Conservation (phyloP, 2,888 invertebrate species). For the Phengaris arion region DNA sequence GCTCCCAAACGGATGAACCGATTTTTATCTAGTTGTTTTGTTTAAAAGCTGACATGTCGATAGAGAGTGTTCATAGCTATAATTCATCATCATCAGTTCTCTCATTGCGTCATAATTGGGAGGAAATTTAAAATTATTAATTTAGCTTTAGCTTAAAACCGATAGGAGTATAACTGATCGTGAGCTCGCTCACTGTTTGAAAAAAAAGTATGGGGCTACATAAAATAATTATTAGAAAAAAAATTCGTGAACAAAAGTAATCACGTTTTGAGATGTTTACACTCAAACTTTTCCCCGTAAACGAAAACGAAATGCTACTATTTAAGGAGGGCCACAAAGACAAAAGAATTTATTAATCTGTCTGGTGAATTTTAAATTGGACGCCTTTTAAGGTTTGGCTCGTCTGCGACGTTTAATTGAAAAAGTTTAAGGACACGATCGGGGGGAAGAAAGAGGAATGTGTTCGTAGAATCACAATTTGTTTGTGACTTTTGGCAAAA, state of each 20-base stretch:
- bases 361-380: slow-evolving; percentile 23
- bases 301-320: slow-evolving; percentile 1
- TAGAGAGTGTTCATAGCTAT: no score
- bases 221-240: not conserved
- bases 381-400: slow-evolving; percentile 16
- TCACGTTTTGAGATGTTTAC: slow-evolving; percentile 7
- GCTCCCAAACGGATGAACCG: no score
- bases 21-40: no score
- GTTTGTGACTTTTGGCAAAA: not conserved
- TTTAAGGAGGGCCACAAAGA: slow-evolving; percentile 15
- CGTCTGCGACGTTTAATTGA: slow-evolving; percentile 20
- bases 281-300: not conserved
- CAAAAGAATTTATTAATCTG: slow-evolving; percentile 24
- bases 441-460: not conserved
- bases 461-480: slow-evolving; percentile 14
- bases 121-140: no score
- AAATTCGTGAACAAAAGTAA: not conserved
- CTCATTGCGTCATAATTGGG: no score
- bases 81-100: no score
- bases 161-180: no score
- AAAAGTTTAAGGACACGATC: slow-evolving; percentile 25
- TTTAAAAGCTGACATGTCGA: no score
- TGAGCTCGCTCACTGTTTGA: no score
- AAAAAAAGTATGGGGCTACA: no score
- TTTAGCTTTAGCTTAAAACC: no score